A percentile compares a stretch with the other conserved stretches of the same genome.
phyloP scores from a whole-genome alignment of 2,888 invertebrate genomes.

The Acanthopleura granulata region DNA sequence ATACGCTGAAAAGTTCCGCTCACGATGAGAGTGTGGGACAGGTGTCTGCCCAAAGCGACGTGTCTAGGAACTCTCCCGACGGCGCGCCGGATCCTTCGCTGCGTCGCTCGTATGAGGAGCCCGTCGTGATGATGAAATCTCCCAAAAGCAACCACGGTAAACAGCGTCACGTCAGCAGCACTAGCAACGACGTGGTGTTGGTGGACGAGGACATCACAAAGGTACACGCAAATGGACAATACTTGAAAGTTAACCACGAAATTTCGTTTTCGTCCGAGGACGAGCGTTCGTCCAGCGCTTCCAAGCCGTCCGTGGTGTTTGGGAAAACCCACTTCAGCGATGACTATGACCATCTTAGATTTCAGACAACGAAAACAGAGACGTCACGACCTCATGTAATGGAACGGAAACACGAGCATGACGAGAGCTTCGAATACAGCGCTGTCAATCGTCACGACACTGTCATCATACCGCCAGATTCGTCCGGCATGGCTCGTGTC shows the following conservation, averaged over 20 bases:
- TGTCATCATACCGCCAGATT: neutral
- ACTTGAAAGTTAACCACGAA: neutral
- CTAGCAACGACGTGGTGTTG: neutral
- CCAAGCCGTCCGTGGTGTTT: neutral
- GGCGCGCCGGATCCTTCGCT: neutral
- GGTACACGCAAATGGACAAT: neutral
- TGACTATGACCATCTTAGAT: neutral
- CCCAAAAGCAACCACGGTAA: neutral
- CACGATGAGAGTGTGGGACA: no score
- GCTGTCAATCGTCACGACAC: neutral
- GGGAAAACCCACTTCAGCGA: neutral
- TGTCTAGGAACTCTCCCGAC: neutral
- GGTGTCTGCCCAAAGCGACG: neutral
- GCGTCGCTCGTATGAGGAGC: neutral
- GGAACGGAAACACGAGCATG: neutral
- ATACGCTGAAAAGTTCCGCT: no score
- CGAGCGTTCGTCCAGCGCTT: neutral
- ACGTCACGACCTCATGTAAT: neutral
- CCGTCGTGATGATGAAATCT: neutral
- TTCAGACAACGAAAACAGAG: neutral
- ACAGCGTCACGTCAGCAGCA: neutral
- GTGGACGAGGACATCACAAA: neutral
- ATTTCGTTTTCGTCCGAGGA: slow-evolving; percentile 6
- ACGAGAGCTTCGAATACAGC: neutral
- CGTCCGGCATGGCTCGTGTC: neutral